Evolutionary conservation across 2,888 invertebrate genomes (phyloP), one percentile per base, ranked within the genome.

Genomic region (Mongoloraphidia duomilia): DNA sequence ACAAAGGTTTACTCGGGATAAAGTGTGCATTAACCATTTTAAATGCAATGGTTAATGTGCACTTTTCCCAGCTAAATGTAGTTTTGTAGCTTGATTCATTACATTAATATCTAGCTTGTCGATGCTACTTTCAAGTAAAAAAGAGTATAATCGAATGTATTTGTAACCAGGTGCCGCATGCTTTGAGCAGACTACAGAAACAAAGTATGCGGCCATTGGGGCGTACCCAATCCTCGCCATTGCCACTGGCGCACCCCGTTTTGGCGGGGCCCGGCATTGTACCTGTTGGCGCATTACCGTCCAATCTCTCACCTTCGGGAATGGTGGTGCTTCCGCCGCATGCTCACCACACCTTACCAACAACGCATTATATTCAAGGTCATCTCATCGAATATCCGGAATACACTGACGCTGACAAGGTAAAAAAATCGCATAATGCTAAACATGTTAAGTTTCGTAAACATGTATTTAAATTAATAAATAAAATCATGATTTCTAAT

Each of bases 171-270:
- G 75, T 74, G 55, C 80, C 80, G 42, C 77, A 79, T 62, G 78
- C 78, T 56, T 35, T 48, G 34, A 48, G 48, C 34, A 75, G 83
- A 59, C 74, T 84, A 50, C 74, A 75, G 70, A 84, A 83, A 71
- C 74, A 76, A 63, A 77, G 79, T 17, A 67, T 68, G 56, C 73
- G 90, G 46, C 90, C 90, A 35, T 73, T 93, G 58, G 91, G 92
- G 51, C 81, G 95, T 63, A 95, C 95, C 50, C 94, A 95, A 70
- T 94, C 94, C 42, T 94, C 94, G 3, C 92, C 92, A 1, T 70
- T 92, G 58, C 90, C 90, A 33, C 72, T 94, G 49, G 92, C 92
- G 1, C 90, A 92, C 70, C 90, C 92, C 26, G 81, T 89, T 76
- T 76, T 92, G 49, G 74, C 76, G 45, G 70, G 71, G 10, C 63